Evolutionary conservation across 2,888 invertebrate genomes (phyloP), one percentile per base, ranked within the genome.

Genomic region (Subacronicta megacephala): DNA sequence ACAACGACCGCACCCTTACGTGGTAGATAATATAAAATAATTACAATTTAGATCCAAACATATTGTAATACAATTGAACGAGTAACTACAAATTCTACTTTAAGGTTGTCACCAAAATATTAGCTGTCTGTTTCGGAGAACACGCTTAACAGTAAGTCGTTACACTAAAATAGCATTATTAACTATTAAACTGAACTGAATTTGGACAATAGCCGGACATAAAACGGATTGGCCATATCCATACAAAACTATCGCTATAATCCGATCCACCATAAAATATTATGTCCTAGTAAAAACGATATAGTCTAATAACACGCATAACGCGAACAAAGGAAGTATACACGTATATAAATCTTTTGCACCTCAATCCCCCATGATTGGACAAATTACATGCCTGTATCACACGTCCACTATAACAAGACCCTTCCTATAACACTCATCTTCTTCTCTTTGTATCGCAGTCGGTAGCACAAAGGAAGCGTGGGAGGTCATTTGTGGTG

Each of bases 341-440:
- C 12, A 50, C 44, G 55, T 70, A 75, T 69, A 83, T 81, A 84
- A 84, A 84, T 84, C 82, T 82, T 75, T 67, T 66, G 75, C 77
- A 77, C 75, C 78, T 80, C 80, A 54, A 76, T 78, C 75, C 70
- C 63, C 80, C 77, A 82, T 81, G 78, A 81, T 79, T 73, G 76
- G 70, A 77, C 83, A 80, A 84, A 85, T 84, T 82, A 83, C 79
- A 79, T 71, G 67, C 62, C 69, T 66, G 65, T 60, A 46, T 55
- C 47, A 40, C 49, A 5, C 16, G 59, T 43, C 75, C 77, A 75
- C 36, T 52, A 4, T 47, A 37, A 20, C 15, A 7, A 40, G 75
- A 66, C 23, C 68, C 33, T 31, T 52, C 52, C 31, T 54, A 57
- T 44, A 64, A 58, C 9, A 43, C n/a, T 15, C 20, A 35, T 18